A percentile compares a stretch with the other conserved stretches of the same genome.
phyloP scores from a whole-genome alignment of 2,888 invertebrate species.

The Diadromus collaris region DNA sequence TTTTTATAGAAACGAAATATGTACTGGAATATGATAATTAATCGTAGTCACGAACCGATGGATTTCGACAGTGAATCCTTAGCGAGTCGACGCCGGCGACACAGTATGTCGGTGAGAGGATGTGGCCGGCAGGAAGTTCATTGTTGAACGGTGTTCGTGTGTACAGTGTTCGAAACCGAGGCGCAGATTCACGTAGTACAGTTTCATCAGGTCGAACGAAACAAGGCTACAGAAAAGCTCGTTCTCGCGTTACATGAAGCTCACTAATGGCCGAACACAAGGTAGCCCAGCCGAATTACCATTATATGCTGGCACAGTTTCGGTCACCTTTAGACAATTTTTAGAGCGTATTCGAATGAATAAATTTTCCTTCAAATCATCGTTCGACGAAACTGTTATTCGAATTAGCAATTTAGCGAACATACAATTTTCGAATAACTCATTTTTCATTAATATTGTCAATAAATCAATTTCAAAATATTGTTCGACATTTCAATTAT shows the following conservation, averaged over 20 bases:
- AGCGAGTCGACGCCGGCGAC: conserved; percentile 69
- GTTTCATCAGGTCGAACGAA: conserved; percentile 54
- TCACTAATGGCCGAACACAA: conserved; percentile 1
- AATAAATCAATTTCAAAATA: no score
- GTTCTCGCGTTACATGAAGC: background rate
- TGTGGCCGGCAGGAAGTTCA: conserved; percentile 77
- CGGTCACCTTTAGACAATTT: background rate
- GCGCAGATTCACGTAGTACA: conserved; percentile 51
- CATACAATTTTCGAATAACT: no score
- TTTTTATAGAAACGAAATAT: background rate
- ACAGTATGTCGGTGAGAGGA: conserved; percentile 71
- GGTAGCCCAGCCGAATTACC: background rate
- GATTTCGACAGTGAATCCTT: conserved; percentile 70
- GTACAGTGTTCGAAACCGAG: conserved; percentile 69
- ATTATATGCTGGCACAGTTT: background rate
- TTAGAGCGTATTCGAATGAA: background rate
- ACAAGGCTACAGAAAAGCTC: conserved; percentile 32
- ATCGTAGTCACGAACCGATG: conserved; percentile 36
- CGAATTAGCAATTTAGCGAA: no score
- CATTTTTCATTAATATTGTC: no score
- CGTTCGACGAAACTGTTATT: background rate
- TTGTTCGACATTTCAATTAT: no score
- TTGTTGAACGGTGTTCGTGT: conserved; percentile 69
- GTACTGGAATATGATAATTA: background rate
- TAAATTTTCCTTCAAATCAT: background rate